Evolutionary conservation across 2,888 invertebrate species (phyloP).

Genomic region (Caenorhabditis sp.): DNA sequence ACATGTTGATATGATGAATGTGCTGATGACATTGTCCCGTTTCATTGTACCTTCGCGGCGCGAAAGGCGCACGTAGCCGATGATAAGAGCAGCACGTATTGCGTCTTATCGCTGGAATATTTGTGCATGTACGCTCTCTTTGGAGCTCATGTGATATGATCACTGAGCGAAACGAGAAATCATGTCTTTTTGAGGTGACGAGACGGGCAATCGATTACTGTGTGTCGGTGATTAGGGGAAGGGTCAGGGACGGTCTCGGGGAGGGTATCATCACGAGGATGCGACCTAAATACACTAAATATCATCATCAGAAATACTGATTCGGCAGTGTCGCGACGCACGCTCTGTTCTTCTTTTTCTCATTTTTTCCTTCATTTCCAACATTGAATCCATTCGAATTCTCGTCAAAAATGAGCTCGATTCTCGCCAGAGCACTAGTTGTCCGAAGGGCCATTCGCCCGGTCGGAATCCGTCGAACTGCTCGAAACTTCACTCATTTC

Average conservation of each 20-base stretch:
- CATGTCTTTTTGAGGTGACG: not conserved
- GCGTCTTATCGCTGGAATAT: slow-evolving; percentile 17
- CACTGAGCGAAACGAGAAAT: slow-evolving; percentile 10
- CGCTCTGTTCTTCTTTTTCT: slow-evolving; percentile 10
- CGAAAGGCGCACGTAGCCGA: slow-evolving; percentile 31
- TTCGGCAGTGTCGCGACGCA: not conserved
- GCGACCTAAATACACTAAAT: slow-evolving; percentile 32
- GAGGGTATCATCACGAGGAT: slow-evolving; percentile 38
- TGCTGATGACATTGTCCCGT: slow-evolving; percentile 2
- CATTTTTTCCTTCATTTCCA: not conserved
- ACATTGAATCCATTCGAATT: too few species aligned
- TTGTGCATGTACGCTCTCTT: slow-evolving; percentile 27
- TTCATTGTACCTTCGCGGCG: slow-evolving; percentile 3
- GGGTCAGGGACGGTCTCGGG: slow-evolving; percentile 48
- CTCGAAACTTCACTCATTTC: slow-evolving; percentile 26
- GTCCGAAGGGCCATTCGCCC: too few species aligned
- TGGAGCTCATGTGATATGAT: slow-evolving; percentile 41
- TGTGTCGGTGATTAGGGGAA: slow-evolving; percentile 27
- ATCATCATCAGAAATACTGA: slow-evolving; percentile 16
- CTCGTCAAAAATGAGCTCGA: slow-evolving; percentile 28
- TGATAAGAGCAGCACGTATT: slow-evolving; percentile 15
- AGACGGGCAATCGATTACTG: slow-evolving; percentile 11
- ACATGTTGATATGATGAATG: not conserved
- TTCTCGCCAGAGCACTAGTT: slow-evolving; percentile 20
- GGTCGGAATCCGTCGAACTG: slow-evolving; percentile 17